Evolutionary conservation across 2,888 invertebrate species (phyloP), one percentile per base, ranked within the genome.

Genomic region (Matsumyia berberina): DNA sequence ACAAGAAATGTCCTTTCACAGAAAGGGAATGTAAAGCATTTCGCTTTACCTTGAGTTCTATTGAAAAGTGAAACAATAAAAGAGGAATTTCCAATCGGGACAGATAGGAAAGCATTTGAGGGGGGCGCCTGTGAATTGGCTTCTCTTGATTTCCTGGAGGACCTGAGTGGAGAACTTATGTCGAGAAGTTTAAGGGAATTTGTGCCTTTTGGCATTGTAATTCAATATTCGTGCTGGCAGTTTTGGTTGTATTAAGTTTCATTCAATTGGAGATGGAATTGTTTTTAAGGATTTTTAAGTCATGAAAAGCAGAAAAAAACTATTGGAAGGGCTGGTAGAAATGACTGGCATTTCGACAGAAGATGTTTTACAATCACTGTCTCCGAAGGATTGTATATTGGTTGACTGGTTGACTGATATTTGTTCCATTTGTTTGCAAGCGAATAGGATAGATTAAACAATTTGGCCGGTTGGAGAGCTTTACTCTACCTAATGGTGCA

Each of bases 1-100:
- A 58, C 24, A 66, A 72, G 35, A 51, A 73, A 72, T 57, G 29
- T 70, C 55, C 64, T 66, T 73, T 66, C 8, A 39, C 12, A 46
- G 19, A 29, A n/a, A 11, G 33, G 35, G 29, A 72, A 72, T 69
- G 33, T 35, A 44, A 62, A 70, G 44, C 62, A 55, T 70, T 78
- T 70, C 46, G 31, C 57, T 64, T 78, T 64, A 64, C 78, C 57
- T 70, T 64, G 15, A 46, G 55, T 33, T 37, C 57, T 29, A 53
- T 79, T 58, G 58, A 62, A 73, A 66, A 53, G 58, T 49, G 73
- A 79, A 73, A 73, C 72, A 79, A 79, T 73, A 66, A 66, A 51
- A 31, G 60, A 66, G 12, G 62, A 33, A 51, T 58, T 78, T 72
- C 39, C 57, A 64, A 64, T 72, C 24, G 72, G 57, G 62, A 51